Evolutionary conservation across 2,113 vertebrate species (phyloP).

Genomic region (Pseudois nayaur): DNA sequence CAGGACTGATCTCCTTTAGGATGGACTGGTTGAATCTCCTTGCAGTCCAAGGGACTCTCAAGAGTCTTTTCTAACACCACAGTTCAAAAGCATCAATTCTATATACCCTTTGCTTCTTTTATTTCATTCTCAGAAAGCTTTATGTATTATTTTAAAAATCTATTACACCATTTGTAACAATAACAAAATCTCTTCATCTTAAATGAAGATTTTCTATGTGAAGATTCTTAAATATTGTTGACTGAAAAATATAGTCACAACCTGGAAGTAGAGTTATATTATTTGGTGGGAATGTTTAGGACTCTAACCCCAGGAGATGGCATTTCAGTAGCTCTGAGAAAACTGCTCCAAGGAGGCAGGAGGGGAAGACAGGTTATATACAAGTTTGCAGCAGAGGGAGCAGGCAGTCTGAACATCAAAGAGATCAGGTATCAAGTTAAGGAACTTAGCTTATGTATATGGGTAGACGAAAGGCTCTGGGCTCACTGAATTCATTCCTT

Average conservation of each 20-base stretch:
- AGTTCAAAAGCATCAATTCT: neutral
- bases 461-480: neutral
- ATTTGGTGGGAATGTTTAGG: neutral
- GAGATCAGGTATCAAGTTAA: neutral
- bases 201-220: neutral
- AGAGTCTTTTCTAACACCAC: neutral
- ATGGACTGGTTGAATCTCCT: neutral
- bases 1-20: neutral
- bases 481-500: neutral
- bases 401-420: neutral
- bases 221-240: neutral
- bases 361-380: neutral
- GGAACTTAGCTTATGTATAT: neutral
- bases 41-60: neutral
- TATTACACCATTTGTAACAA: neutral
- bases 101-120: neutral
- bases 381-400: neutral
- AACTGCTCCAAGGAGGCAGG: neutral
- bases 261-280: neutral
- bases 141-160: neutral
- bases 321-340: neutral
- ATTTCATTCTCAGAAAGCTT: neutral
- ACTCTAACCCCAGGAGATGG: neutral
- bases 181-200: neutral
- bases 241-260: neutral